Evolutionary conservation across 2,113 vertebrate genomes (phyloP), one percentile per base, ranked within the genome.

Genomic region (Nettapus auritus): DNA sequence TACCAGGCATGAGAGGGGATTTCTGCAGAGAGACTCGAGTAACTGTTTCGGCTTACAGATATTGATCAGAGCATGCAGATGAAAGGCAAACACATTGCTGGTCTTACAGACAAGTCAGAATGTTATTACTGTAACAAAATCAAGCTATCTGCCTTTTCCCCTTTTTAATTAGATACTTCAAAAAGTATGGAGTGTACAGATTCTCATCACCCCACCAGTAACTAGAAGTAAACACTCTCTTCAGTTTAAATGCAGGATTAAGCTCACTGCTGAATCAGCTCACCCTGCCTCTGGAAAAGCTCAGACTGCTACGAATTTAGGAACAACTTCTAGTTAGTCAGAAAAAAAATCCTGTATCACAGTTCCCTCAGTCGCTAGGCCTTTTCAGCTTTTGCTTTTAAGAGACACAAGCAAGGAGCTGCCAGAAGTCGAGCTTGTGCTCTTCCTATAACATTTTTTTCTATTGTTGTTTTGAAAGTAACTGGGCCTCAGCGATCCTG

Each of bases 181-280:
- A 33, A 59, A 82, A 56, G 76, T 33, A 66, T 5, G n/a, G 68
- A 46, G 40, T 40, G 38, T 25, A 67, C 56, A 79, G 73, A 86
- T 86, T 69, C 48, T 62, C 56, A 68, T 63, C 44, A 78, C 81
- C 77, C 80, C 86, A 50, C 73, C 86, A 79, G 3, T 14, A 93
- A 73, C 82, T 85, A 69, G 1, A 23, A 90, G 53, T 14, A 71
- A 93, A 81, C 89, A 91, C 76, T n/a, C 83, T 66, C 76, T 68
- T 68, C 91, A 69, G 70, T 84, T 84, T 87, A 95, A 89, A 84
- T 14, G 66, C 66, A 91, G 81, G 94, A 91, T 94, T 92, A 89
- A 94, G 86, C 62, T 77, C n/a, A 4, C 3, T 92, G 90, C 94
- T 95, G 96, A 94, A 92, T 95, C 94, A 97, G 94, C 93, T 94